phyloP scores from a whole-genome alignment of 1,140 invertebrate species.

The Trypoxylus dichotomus region DNA sequence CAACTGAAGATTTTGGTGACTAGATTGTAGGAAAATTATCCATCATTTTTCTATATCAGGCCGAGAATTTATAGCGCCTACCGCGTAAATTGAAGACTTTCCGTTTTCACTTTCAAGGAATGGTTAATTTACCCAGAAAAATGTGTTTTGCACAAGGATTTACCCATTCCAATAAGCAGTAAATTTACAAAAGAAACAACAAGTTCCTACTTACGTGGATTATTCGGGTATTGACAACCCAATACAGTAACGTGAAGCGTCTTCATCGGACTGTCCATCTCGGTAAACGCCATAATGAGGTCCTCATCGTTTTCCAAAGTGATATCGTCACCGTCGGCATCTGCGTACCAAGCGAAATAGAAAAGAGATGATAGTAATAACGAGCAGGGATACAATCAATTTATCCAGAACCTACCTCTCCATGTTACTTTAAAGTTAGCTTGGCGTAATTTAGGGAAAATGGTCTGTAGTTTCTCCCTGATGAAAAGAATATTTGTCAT shows the following conservation, averaged over 20 bases:
- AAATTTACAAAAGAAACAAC: no score
- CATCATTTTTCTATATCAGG: no score
- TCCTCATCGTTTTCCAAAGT: slow-evolving; percentile 40
- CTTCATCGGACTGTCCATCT: slow-evolving; percentile 37
- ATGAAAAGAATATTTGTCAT: slow-evolving; percentile 37
- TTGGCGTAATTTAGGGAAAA: slow-evolving; percentile 35
- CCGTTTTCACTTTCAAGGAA: no score
- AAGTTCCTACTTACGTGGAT: no score
- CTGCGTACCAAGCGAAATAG: neutral
- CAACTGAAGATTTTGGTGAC: no score
- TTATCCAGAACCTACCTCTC: slow-evolving; percentile 35
- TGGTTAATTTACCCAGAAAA: no score
- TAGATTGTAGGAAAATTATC: no score
- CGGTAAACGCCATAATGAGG: slow-evolving; percentile 38
- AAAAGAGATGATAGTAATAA: slow-evolving; percentile 11
- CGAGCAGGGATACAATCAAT: neutral
- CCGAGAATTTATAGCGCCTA: no score
- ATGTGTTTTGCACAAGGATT: no score
- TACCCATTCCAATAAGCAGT: no score
- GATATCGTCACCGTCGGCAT: slow-evolving; percentile 39
- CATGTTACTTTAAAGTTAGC: slow-evolving; percentile 37
- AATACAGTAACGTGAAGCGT: slow-evolving; percentile 30
- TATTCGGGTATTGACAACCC: neutral
- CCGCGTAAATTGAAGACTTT: no score
- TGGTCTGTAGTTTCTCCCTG: slow-evolving; percentile 37